phyloP scores from a whole-genome alignment of 1,140 invertebrate species.

The Berghia stephanieae region DNA sequence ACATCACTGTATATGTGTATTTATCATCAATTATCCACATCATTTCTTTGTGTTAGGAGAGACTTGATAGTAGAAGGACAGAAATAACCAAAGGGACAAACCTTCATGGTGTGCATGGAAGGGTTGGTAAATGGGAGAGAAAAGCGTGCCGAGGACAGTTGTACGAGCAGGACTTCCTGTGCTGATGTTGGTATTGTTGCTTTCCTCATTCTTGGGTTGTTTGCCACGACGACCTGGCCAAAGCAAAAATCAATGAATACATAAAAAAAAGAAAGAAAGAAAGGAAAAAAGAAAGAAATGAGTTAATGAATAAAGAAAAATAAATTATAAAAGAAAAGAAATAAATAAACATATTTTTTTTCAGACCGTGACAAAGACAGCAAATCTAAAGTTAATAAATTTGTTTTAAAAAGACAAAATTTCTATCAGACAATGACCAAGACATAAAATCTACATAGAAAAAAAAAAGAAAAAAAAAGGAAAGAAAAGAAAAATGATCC shows the following conservation, averaged over 20 bases:
- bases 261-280: neutral
- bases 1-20: too few relatives aligned
- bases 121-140: conserved; percentile 26
- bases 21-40: too few relatives aligned
- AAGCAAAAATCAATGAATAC: too few relatives aligned
- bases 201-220: conserved; percentile 12
- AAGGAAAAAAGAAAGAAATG: neutral
- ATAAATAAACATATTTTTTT: neutral
- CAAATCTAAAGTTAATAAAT: neutral
- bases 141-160: conserved; percentile 18
- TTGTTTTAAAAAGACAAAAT: neutral
- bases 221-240: conserved; percentile 28
- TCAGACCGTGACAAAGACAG: neutral
- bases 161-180: conserved; percentile 8
- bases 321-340: neutral
- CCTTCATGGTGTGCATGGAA: conserved; percentile 30
- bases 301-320: conserved; percentile 4
- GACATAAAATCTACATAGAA: neutral
- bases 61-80: too few relatives aligned
- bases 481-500: neutral
- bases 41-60: too few relatives aligned
- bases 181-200: neutral
- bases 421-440: neutral
- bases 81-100: too few relatives aligned
- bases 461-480: neutral